Evolutionary conservation across 2,888 invertebrate genomes (phyloP).

Genomic region (Erebia epiphron): DNA sequence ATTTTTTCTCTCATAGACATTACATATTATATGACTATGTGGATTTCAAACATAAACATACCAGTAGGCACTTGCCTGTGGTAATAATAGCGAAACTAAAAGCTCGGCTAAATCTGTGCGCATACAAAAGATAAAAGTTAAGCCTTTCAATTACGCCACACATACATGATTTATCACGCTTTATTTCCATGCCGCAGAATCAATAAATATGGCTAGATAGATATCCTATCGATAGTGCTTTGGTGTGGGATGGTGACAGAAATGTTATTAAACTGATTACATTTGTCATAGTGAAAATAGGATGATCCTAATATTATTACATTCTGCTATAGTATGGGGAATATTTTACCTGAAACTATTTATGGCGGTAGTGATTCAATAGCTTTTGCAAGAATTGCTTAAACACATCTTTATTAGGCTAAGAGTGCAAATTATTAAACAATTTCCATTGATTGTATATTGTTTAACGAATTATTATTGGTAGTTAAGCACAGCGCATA

Average conservation of each 20-base stretch:
- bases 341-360: too few species aligned
- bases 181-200: conserved; percentile 47
- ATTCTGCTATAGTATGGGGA: too few species aligned
- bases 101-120: conserved; percentile 48
- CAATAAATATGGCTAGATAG: conserved; percentile 58
- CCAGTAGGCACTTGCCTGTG: conserved; percentile 27
- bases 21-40: too few species aligned
- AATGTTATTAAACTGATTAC: conserved; percentile 54
- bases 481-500: too few species aligned
- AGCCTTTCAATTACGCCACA: conserved; percentile 30
- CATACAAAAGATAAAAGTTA: conserved; percentile 48
- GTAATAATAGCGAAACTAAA: conserved; percentile 54
- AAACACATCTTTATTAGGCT: too few species aligned
- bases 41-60: conserved; percentile 5
- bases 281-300: conserved; percentile 44
- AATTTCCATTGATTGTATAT: neutral
- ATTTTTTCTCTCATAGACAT: too few species aligned
- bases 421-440: too few species aligned
- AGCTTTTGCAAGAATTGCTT: too few species aligned
- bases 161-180: conserved; percentile 19
- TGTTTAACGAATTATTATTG: neutral
- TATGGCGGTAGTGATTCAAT: too few species aligned
- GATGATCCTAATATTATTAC: conserved; percentile 22
- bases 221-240: conserved; percentile 57
- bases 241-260: conserved; percentile 55